Evolutionary conservation across 2,888 invertebrate genomes (phyloP).

Genomic region (Campopleginae sp.): DNA sequence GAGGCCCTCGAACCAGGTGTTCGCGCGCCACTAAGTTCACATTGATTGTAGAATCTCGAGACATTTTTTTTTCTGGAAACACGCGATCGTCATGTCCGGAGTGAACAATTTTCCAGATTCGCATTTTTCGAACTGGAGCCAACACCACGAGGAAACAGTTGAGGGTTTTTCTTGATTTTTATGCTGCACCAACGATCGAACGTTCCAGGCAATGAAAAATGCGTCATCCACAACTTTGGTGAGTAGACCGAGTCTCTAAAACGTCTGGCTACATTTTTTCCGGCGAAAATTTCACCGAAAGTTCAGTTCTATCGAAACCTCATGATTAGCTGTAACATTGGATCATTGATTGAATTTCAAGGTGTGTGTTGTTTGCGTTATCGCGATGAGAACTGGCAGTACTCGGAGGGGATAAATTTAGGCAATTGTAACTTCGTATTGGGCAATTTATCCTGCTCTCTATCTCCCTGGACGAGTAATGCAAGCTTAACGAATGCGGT

Average conservation of each 20-base stretch:
- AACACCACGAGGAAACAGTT: not conserved
- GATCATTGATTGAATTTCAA: not conserved
- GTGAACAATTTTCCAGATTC: not conserved
- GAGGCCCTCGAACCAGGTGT: not conserved
- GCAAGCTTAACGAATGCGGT: conserved; percentile 5
- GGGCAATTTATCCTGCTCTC: not conserved
- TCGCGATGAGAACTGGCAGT: not conserved
- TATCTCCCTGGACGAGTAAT: not conserved
- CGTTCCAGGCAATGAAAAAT: not conserved
- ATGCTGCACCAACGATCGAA: not conserved
- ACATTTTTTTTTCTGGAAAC: not conserved
- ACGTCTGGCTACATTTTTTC: not conserved
- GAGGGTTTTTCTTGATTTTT: not conserved
- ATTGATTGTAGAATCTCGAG: not conserved
- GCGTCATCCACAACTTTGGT: not conserved
- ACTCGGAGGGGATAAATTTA: not conserved
- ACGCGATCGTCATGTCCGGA: not conserved
- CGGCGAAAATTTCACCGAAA: not conserved
- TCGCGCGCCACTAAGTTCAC: not conserved
- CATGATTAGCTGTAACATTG: conserved; percentile 4
- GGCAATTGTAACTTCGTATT: not conserved
- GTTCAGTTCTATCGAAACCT: not conserved
- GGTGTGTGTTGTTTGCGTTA: not conserved
- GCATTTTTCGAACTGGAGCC: not conserved
- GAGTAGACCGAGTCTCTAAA: not conserved